Evolutionary conservation across 2,797 vertebrate species (phyloP).

Genomic region (Acanthiza pusilla): DNA sequence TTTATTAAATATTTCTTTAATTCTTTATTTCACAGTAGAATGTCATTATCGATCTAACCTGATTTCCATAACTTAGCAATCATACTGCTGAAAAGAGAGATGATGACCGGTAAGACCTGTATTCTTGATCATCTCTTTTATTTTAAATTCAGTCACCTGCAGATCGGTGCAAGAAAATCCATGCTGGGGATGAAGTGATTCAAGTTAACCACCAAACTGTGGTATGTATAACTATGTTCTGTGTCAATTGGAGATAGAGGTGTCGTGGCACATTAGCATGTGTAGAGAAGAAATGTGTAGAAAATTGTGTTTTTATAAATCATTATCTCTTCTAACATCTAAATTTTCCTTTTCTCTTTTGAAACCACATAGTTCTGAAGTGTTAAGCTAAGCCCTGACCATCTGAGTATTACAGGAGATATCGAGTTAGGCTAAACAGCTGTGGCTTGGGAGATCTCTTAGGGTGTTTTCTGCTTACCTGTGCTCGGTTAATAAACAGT

Average conservation of each 20-base stretch:
- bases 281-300: slow-evolving; percentile 38
- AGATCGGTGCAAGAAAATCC: slow-evolving; percentile 98
- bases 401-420: neutral
- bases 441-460: neutral
- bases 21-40: slow-evolving; percentile 40
- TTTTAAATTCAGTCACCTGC: slow-evolving; percentile 89
- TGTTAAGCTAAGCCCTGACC: neutral
- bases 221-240: slow-evolving; percentile 84
- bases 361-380: neutral
- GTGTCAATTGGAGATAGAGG: slow-evolving; percentile 69
- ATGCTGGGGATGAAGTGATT: slow-evolving; percentile 98
- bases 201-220: slow-evolving; percentile 99
- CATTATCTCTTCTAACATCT: slow-evolving; percentile 4
- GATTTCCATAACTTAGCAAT: slow-evolving; percentile 39
- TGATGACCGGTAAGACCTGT: slow-evolving; percentile 66
- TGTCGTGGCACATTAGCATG: slow-evolving; percentile 45
- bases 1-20: slow-evolving; percentile 24
- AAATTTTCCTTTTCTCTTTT: neutral
- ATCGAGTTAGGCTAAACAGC: neutral
- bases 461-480: neutral
- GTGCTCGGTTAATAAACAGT: neutral
- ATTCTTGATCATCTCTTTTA: slow-evolving; percentile 75
- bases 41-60: slow-evolving; percentile 29
- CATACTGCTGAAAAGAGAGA: slow-evolving; percentile 58
- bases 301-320: slow-evolving; percentile 32